Evolutionary conservation across 2,797 vertebrate species (phyloP).

Genomic region (Manis crassicaudata): DNA sequence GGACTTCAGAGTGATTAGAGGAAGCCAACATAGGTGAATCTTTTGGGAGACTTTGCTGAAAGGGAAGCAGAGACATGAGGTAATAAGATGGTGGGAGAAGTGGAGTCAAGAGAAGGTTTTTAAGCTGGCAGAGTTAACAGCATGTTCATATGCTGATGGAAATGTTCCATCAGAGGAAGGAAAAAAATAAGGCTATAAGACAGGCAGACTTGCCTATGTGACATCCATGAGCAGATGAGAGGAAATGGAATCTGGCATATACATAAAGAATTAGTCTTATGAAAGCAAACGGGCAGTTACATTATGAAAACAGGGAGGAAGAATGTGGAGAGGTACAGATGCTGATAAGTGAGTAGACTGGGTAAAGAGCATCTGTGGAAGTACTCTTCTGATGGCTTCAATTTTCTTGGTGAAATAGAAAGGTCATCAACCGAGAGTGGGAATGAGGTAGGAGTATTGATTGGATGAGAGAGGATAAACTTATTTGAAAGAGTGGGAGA

Average conservation of each 20-base stretch:
- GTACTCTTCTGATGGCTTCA: not conserved
- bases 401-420: not conserved
- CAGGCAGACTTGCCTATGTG: not conserved
- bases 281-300: not conserved
- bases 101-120: not conserved
- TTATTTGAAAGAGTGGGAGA: not conserved
- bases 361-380: not conserved
- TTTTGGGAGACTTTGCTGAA: not conserved
- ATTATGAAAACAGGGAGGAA: not conserved
- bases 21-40: not conserved
- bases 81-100: not conserved
- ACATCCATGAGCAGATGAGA: not conserved
- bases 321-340: not conserved
- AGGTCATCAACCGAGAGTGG: not conserved
- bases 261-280: not conserved
- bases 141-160: not conserved
- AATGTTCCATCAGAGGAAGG: not conserved
- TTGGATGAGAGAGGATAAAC: not conserved
- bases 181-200: not conserved
- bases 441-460: not conserved
- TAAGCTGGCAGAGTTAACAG: not conserved
- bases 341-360: not conserved
- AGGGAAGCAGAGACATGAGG: not conserved
- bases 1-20: not conserved
- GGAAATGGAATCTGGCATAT: not conserved